Base-by-base conservation (phyloP, 1,140 invertebrate species). In the Coelopa frigida region DNA sequence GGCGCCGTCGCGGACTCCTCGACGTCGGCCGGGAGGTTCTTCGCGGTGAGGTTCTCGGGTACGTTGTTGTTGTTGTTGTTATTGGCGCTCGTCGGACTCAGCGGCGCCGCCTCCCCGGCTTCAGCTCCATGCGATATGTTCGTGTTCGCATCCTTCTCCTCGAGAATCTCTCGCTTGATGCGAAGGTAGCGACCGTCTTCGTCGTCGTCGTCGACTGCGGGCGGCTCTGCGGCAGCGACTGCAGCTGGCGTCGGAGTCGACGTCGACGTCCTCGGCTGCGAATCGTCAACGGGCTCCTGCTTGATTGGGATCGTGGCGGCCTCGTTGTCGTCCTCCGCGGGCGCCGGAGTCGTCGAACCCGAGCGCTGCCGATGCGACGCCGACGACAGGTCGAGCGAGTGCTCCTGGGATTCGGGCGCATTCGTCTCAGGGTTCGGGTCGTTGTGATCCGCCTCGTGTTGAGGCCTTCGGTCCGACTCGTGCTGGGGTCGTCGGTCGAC, bases 251-350 rank as follows among this genome's bases (percentile, higher is more conserved):
- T n/a, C 31, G 21, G 17, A 26, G 32, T 4, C 8, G n/a, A 10
- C 14, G 27, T 29, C 27, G 14, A 29, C 27, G 14, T 29, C 27
- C 27, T 14, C 27, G 36, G n/a, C 17, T 21, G 20, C 11, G 29
- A 14, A 17, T 66, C 60, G 15, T 64, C 60, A n/a, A 57, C 15
- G 2, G 60, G 61, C 44, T 69, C 62, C 45, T 62, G 32, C 39
- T 70, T 71, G 8, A 68, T 58, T 27, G 33, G 27, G 12, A 37
- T 18, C 27, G 33, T 18, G n/a, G n/a, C n/a, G n/a, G n/a, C n/a
- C n/a, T n/a, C n/a, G n/a, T n/a, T 31, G 22, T 11, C 33, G 14
- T 44, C 35, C 23, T 26, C 22, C 6, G 38, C 17, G 17, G 35
- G 27, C 7, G 41, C 43, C 22, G 27, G 10, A 22, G 12, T 12